Conservation (phyloP, 1,140 invertebrate genomes). For the Drosophila teissieri region DNA sequence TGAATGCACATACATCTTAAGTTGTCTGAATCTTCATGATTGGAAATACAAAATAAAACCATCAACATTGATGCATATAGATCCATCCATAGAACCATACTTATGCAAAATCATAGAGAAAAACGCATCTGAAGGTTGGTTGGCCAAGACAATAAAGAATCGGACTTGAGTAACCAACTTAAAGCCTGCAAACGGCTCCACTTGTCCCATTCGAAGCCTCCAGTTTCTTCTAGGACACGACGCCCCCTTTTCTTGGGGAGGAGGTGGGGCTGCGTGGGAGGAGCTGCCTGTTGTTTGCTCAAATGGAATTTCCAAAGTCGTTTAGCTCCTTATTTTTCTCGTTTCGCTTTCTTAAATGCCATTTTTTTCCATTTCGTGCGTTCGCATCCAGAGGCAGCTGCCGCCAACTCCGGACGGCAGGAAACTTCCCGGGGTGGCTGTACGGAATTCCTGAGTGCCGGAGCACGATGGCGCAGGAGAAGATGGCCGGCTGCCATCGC, state of each 20-base stretch:
- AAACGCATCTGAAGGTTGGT: no score
- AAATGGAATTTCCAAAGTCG: constrained; percentile 83
- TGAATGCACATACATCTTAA: no score
- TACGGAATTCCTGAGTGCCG: constrained; percentile 72
- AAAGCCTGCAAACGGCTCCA: constrained; percentile 38
- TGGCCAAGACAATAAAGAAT: constrained; percentile 22
- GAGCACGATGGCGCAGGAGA: constrained; percentile 20
- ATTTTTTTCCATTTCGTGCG: constrained; percentile 82
- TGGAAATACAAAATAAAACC: no score
- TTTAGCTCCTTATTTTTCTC: constrained; percentile 83
- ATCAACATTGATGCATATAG: no score
- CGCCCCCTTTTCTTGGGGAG: neutral
- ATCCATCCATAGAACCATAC: no score
- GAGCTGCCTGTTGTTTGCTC: constrained; percentile 75
- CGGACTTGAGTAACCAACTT: constrained; percentile 35
- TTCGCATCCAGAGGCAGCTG: constrained; percentile 76
- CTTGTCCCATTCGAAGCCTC: constrained; percentile 33
- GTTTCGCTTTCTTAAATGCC: constrained; percentile 83
- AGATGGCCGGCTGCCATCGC: constrained; percentile 61
- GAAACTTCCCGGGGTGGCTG: constrained; percentile 59
- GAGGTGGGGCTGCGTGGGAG: constrained; percentile 22
- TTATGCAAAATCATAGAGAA: no score
- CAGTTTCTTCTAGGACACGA: neutral
- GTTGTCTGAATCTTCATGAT: no score
- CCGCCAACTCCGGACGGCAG: constrained; percentile 43